phyloP scores from a whole-genome alignment of 2,797 vertebrate species.

The Astyanax mexicanus region DNA sequence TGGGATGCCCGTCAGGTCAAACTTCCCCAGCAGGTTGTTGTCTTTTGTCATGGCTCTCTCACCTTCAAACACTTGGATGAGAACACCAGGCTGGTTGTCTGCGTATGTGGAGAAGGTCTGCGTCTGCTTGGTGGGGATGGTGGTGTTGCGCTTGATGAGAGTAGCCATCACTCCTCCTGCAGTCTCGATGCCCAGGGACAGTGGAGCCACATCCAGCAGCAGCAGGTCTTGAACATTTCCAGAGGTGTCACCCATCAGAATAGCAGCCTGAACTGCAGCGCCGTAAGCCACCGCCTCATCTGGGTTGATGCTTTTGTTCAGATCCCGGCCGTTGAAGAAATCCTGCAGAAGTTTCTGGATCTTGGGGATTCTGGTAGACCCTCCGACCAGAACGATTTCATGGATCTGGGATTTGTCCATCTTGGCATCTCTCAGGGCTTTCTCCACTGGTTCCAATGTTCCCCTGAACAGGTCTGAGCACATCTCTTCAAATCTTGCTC shows the following conservation, averaged over 20 bases:
- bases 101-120: constrained; percentile 57
- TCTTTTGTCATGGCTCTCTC: constrained; percentile 54
- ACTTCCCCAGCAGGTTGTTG: constrained; percentile 59
- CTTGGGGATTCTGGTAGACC: constrained; percentile 42
- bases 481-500: constrained; percentile 38
- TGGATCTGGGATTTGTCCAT: constrained; percentile 42
- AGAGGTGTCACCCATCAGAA: constrained; percentile 57
- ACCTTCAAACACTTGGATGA: constrained; percentile 59
- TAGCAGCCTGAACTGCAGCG: constrained; percentile 59
- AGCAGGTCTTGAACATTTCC: constrained; percentile 59
- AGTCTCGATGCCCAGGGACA: constrained; percentile 59
- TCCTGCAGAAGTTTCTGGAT: constrained; percentile 44
- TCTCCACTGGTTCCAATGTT: constrained; percentile 35
- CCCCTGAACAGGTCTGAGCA: constrained; percentile 36
- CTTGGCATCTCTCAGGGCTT: constrained; percentile 37
- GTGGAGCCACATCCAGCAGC: constrained; percentile 57
- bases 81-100: constrained; percentile 61
- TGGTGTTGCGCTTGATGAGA: constrained; percentile 62
- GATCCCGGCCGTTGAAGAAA: constrained; percentile 31
- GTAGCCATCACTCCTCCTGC: constrained; percentile 61
- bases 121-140: constrained; percentile 60
- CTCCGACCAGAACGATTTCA: constrained; percentile 38
- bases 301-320: constrained; percentile 44
- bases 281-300: constrained; percentile 44
- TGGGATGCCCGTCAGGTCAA: constrained; percentile 56